Evolutionary conservation across 1,140 invertebrate species (phyloP).

Genomic region (Cherax destructor): DNA sequence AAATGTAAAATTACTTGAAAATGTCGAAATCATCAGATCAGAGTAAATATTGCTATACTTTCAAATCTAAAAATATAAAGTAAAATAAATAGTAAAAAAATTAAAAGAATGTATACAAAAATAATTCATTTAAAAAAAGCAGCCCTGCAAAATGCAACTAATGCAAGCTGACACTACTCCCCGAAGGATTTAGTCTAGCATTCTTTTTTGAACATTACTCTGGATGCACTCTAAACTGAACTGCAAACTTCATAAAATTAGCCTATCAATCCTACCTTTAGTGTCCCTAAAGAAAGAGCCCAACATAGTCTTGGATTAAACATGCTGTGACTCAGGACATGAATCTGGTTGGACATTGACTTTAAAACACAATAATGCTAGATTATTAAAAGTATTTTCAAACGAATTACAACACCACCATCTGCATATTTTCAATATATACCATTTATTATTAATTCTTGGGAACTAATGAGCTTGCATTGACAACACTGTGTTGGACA

Average conservation of each 20-base stretch:
- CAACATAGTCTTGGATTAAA: constrained; percentile 15
- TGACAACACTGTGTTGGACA: constrained; percentile 38
- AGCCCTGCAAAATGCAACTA: constrained; percentile 62
- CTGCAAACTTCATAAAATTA: constrained; percentile 18
- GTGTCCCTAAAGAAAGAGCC: constrained; percentile 28
- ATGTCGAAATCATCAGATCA: neutral
- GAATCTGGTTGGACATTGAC: neutral
- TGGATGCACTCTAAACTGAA: constrained; percentile 47
- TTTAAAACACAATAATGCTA: neutral
- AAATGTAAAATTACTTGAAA: neutral
- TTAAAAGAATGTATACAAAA: neutral
- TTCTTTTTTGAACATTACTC: constrained; percentile 9
- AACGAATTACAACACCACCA: neutral
- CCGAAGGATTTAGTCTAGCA: constrained; percentile 23
- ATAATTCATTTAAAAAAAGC: constrained; percentile 16
- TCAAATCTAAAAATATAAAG: constrained; percentile 1
- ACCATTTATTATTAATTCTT: neutral
- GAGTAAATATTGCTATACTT: neutral
- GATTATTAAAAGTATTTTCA: neutral
- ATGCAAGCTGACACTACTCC: constrained; percentile 59
- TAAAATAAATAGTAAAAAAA: neutral
- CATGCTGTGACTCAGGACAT: neutral
- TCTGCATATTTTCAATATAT: neutral
- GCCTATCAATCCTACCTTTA: constrained; percentile 28
- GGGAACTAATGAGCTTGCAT: neutral